Percentiles rank a stretch among this genome's conserved stretches.
Evolutionary conservation across 2,888 invertebrate species (phyloP).

Genomic region (Tridacna crocea): DNA sequence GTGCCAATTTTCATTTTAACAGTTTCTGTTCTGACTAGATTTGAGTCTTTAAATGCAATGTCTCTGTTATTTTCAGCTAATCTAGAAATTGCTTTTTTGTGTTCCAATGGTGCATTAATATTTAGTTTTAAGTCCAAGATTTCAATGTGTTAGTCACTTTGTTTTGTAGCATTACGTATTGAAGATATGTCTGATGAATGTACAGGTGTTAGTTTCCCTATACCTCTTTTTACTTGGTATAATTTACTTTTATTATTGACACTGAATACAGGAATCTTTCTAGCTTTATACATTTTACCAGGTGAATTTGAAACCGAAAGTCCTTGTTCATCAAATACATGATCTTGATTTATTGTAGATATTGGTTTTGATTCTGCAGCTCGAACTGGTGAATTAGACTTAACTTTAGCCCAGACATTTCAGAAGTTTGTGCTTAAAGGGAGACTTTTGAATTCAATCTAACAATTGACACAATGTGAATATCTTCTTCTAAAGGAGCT

Average conservation of each 20-base stretch:
- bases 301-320: constrained; percentile 18
- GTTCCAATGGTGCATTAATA: neutral
- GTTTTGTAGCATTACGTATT: no score
- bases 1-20: constrained; percentile 19
- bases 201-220: no score
- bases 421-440: neutral
- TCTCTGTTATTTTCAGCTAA: neutral
- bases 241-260: neutral
- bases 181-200: no score
- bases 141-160: no score
- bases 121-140: neutral
- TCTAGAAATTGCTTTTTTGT: neutral
- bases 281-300: neutral
- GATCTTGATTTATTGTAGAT: no score
- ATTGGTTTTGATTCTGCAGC: no score
- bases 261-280: neutral
- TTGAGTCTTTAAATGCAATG: constrained; percentile 6
- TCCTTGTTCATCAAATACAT: constrained; percentile 13
- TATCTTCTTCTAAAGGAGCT: neutral
- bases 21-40: constrained; percentile 8
- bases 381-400: no score
- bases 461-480: neutral
- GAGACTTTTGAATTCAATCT: neutral
- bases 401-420: neutral
- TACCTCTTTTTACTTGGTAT: neutral